Evolutionary conservation across 2,888 invertebrate species (phyloP), one percentile per base, ranked within the genome.

Genomic region (Agrilus cyanescens): DNA sequence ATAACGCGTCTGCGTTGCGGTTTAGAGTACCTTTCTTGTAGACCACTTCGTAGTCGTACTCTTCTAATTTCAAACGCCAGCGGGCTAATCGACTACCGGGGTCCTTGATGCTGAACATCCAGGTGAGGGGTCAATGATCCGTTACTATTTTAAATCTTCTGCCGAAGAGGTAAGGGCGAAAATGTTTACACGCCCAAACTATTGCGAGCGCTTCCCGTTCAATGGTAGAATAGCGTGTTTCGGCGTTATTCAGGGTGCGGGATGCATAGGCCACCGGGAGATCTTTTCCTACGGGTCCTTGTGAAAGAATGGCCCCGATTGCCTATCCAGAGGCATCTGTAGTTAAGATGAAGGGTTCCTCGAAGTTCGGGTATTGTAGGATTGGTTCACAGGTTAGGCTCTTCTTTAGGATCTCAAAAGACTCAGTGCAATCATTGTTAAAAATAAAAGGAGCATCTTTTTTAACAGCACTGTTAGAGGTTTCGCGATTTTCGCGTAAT

Each of bases 321-420:
- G 49, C 49, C 12, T 40, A 13, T 25, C 46, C 32, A 8, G 42
- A 45, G 1, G 55, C 54, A 40, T 55, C 53, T 1, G 54, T 56
- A 0, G 50, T 51, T 14, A 56, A 14, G 13, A 44, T 40, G 33
- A 55, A 54, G 2, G 44, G 35, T 46, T 53, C 50, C n/a, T 41
- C 32, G 46, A 52, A 54, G 43, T 55, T 49, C 4, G 53, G 51
- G 39, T 49, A 54, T 34, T 50, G 46, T 25, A 54, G 14, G 14
- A 53, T 48, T 8, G 47, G 51, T 8, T 40, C 40, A 36, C 50
- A 49, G 8, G 25, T 48, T 7, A 48, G 20, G 12, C 32, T 31
- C 2, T 41, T 25, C 10, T 41, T 44, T 14, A 44, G 10, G 8
- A 16, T 37, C 10, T 41, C 16, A 31, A 44, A 44, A 4, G 37